These are phyloP conservation scores for Pyrrhia umbra DNA, from an alignment of 2,888 invertebrate species.

Conservation along the genomic window DNA sequence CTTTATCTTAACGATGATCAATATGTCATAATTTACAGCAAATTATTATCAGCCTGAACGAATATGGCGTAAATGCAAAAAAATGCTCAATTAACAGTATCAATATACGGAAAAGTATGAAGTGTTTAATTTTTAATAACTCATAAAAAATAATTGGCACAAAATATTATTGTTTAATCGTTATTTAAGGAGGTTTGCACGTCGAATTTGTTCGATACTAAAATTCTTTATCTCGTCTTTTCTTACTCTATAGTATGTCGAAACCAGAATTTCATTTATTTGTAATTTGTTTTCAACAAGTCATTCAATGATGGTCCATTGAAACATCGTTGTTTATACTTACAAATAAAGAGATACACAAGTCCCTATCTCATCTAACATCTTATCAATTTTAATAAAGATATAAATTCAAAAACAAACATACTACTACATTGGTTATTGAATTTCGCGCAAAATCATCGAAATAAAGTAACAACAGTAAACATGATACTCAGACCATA, in stretches of 20 bases:
- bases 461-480: slow-evolving; percentile 37
- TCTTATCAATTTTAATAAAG: slow-evolving; percentile 13
- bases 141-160: slow-evolving; percentile 55
- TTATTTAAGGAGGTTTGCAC: slow-evolving; percentile 17
- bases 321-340: no score
- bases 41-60: slow-evolving; percentile 33
- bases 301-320: no score
- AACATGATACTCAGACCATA: slow-evolving; percentile 24
- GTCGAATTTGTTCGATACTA: background rate
- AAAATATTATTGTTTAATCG: slow-evolving; percentile 10
- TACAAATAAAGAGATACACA: background rate
- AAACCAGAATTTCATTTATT: no score
- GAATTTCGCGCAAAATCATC: slow-evolving; percentile 18
- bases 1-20: slow-evolving; percentile 57
- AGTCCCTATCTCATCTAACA: background rate
- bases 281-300: no score
- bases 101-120: slow-evolving; percentile 50
- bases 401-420: slow-evolving; percentile 12
- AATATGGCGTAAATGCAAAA: slow-evolving; percentile 46
- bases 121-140: slow-evolving; percentile 51
- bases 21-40: slow-evolving; percentile 50
- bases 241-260: no score
- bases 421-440: slow-evolving; percentile 9
- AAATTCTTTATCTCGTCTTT: background rate
- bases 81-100: slow-evolving; percentile 41